Conservation (phyloP, 2,888 invertebrate species). For the Oxystoma pomonae region DNA sequence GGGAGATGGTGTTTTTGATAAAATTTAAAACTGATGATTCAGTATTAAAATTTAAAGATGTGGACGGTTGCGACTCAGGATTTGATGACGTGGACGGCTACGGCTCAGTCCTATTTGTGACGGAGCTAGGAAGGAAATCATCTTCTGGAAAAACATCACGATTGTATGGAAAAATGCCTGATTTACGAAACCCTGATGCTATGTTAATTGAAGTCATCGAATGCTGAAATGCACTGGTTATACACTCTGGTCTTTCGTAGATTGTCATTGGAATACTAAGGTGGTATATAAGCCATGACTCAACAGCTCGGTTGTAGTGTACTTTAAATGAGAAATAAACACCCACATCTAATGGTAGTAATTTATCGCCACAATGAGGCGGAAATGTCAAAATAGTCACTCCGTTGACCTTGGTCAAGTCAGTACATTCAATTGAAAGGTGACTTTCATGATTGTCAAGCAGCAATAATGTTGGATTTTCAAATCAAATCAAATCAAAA, state of each 20-base stretch:
- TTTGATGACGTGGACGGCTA: constrained; percentile 2
- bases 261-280: constrained; percentile 8
- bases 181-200: constrained; percentile 33
- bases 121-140: constrained; percentile 8
- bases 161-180: constrained; percentile 39
- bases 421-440: no score
- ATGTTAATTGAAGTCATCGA: constrained; percentile 40
- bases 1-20: neutral
- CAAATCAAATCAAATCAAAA: no score
- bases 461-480: constrained; percentile 33
- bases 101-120: constrained; percentile 1
- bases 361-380: no score
- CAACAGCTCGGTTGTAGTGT: constrained; percentile 25
- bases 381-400: constrained; percentile 42
- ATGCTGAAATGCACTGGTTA: constrained; percentile 33
- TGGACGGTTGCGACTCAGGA: no score
- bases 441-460: no score
- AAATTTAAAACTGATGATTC: neutral
- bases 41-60: no score
- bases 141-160: constrained; percentile 17
- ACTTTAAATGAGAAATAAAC: constrained; percentile 16
- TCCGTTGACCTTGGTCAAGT: constrained; percentile 34
- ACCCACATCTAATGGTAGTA: constrained; percentile 19
- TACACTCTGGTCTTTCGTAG: constrained; percentile 10
- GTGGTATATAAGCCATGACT: constrained; percentile 36